Evolutionary conservation across 2,797 vertebrate species (phyloP).

Genomic region (Scolopax rusticola): DNA sequence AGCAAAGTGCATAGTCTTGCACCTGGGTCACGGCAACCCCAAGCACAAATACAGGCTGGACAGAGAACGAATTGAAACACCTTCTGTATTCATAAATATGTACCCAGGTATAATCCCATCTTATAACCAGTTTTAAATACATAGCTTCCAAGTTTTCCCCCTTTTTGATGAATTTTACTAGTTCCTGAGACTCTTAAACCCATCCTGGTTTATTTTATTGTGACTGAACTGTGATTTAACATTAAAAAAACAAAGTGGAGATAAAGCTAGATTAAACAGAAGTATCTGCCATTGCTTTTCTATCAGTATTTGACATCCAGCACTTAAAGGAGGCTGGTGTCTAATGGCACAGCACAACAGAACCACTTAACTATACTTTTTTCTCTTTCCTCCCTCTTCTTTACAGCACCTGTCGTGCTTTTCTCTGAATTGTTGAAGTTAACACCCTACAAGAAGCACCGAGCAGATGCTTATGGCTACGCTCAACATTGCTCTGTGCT

Average conservation of each 20-base stretch:
- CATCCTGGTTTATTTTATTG: neutral
- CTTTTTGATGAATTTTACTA: neutral
- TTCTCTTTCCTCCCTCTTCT: neutral
- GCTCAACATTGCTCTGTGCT: neutral
- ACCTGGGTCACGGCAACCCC: no score
- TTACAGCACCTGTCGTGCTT: neutral
- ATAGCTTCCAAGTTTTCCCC: neutral
- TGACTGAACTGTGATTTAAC: neutral
- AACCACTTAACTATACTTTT: neutral
- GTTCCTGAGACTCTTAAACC: neutral
- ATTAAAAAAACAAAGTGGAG: neutral
- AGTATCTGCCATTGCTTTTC: neutral
- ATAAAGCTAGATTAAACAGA: neutral
- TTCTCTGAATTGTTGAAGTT: neutral
- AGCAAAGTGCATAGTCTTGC: no score
- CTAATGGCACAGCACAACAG: no score
- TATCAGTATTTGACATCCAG: no score
- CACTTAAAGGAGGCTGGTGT: neutral
- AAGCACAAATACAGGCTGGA: no score
- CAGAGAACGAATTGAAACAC: no score
- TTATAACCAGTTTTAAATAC: neutral
- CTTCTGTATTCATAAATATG: neutral
- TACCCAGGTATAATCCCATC: neutral
- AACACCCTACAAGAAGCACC: neutral
- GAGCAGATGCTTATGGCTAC: neutral